Evolutionary conservation across 2,797 vertebrate species (phyloP).

Genomic region (Halcyon leucocephala): DNA sequence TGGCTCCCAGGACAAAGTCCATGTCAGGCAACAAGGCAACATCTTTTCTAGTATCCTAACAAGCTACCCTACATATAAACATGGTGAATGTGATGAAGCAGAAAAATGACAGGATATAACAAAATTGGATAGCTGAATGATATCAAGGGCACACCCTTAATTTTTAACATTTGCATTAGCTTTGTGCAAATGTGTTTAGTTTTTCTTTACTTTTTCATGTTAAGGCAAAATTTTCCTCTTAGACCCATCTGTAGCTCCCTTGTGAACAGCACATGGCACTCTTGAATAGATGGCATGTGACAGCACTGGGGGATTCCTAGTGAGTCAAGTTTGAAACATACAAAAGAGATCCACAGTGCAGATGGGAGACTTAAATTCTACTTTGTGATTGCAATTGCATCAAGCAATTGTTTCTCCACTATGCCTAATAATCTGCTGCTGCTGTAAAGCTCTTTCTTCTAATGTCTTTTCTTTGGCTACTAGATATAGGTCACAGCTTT

Average conservation of each 20-base stretch:
- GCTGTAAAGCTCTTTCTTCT: constrained; percentile 44
- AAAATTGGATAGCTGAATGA: not conserved
- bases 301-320: not conserved
- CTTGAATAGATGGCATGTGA: not conserved
- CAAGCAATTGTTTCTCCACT: constrained; percentile 7
- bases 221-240: not conserved
- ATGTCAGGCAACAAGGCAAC: not conserved
- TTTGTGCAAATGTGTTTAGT: not conserved
- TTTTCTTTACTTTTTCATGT: not conserved
- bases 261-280: not conserved
- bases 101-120: not conserved
- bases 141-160: not conserved
- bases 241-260: not conserved
- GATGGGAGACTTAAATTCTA: constrained; percentile 12
- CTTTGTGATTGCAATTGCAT: constrained; percentile 7
- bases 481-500: constrained; percentile 65
- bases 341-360: not conserved
- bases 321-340: not conserved
- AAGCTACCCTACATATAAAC: not conserved
- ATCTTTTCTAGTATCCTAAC: not conserved
- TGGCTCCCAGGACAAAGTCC: not conserved
- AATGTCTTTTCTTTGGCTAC: constrained; percentile 34
- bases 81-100: not conserved
- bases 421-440: constrained; percentile 37
- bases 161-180: not conserved